A percentile compares a stretch with the other conserved stretches of the same genome.
Evolutionary conservation across 2,888 invertebrate species (phyloP).

Genomic region (Pharmacophagus antenor): DNA sequence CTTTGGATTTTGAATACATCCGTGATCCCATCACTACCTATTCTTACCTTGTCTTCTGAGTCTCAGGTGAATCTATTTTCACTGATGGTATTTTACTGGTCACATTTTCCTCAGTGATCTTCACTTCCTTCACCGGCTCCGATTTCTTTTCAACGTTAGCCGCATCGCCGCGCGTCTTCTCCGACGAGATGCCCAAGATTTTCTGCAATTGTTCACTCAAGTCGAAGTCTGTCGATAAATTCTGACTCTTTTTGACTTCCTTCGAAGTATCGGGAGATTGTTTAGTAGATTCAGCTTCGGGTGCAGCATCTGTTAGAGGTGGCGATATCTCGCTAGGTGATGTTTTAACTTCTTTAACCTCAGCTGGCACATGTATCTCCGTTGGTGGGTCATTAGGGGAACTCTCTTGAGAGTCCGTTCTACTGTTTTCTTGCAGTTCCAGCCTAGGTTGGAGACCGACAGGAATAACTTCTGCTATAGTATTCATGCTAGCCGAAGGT

Average conservation of each 20-base stretch:
- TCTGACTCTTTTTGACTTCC: constrained; percentile 75
- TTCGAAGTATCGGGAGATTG: constrained; percentile 72
- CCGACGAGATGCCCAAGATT: constrained; percentile 73
- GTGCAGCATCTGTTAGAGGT: constrained; percentile 56
- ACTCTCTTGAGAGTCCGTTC: constrained; percentile 67
- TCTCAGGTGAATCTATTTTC: constrained; percentile 75
- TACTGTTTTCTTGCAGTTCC: constrained; percentile 57
- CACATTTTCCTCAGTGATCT: constrained; percentile 59
- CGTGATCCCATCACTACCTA: too few relatives aligned
- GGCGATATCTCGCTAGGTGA: constrained; percentile 75
- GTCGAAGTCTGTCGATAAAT: constrained; percentile 75
- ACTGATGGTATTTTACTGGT: constrained; percentile 67
- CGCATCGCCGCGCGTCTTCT: constrained; percentile 63
- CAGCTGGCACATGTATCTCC: constrained; percentile 67
- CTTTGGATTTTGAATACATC: too few relatives aligned
- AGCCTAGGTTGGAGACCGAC: constrained; percentile 64
- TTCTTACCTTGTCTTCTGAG: constrained; percentile 62
- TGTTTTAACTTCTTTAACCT: constrained; percentile 61
- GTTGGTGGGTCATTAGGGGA: constrained; percentile 72
- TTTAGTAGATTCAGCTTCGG: constrained; percentile 64
- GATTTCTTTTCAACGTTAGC: constrained; percentile 57
- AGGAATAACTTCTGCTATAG: constrained; percentile 72
- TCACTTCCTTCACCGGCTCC: constrained; percentile 65
- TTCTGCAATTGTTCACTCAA: constrained; percentile 76
- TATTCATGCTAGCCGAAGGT: constrained; percentile 69